Evolutionary conservation across 2,113 vertebrate species (phyloP).

Genomic region (Polypterus bichir): DNA sequence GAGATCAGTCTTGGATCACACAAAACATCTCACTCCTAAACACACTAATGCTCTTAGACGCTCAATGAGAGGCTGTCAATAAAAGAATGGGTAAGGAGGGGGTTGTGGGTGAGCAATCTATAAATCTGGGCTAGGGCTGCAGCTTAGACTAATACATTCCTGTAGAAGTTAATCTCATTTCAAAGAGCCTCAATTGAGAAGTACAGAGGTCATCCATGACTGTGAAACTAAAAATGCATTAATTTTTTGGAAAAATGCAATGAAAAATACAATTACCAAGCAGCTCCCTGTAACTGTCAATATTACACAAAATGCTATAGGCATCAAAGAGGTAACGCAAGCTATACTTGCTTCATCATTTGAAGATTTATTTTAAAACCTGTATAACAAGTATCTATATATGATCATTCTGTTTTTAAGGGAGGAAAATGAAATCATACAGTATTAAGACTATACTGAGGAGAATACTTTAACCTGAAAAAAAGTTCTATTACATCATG

Average conservation of each 20-base stretch:
- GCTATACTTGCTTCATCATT: no score
- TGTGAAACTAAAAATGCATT: slow-evolving; percentile 55
- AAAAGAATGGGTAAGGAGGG: slow-evolving; percentile 29
- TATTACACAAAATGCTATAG: slow-evolving; percentile 14
- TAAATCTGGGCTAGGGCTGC: slow-evolving; percentile 43
- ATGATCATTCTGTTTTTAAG: no score
- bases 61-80: slow-evolving; percentile 62
- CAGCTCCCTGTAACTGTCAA: slow-evolving; percentile 29
- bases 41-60: slow-evolving; percentile 52
- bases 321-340: no score
- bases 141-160: slow-evolving; percentile 67
- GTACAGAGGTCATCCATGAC: slow-evolving; percentile 51
- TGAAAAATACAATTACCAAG: slow-evolving; percentile 56
- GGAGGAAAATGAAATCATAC: no score
- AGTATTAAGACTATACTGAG: no score
- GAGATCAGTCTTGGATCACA: slow-evolving; percentile 60
- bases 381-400: no score
- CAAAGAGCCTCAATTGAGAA: slow-evolving; percentile 59
- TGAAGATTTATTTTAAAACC: no score
- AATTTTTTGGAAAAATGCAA: slow-evolving; percentile 57
- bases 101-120: slow-evolving; percentile 54
- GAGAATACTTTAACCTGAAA: no score
- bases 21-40: slow-evolving; percentile 61
- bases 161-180: slow-evolving; percentile 74
- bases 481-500: no score